Base-by-base conservation (phyloP, 2,888 invertebrate genomes). In the Cephus sareptanus region DNA sequence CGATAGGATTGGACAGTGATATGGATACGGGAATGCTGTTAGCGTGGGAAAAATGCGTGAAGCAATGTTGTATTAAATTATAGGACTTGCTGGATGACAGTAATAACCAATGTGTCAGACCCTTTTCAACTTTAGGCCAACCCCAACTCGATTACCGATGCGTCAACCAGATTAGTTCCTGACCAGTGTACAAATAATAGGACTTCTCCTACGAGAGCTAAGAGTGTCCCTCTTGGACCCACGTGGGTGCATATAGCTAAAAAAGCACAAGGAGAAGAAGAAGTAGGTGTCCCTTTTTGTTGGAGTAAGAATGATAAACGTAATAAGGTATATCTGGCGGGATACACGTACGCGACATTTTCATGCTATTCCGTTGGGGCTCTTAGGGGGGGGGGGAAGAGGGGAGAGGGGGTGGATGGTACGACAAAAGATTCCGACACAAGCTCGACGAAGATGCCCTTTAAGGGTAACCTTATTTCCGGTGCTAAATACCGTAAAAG, bases 141-240 rank as follows among this genome's bases (percentile, higher is more conserved):
- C 73, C 80, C 78, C 82, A 85, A 85, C 83, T 83, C 79, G 83
- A 83, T 85, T 85, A 83, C 77, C 79, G 76, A 71, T 78, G 80
- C 80, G 84, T 82, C 81, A 80, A 75, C 71, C 81, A 81, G 81
- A 83, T 85, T 84, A 81, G 81, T 79, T 81, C 79, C 81, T 79
- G 76, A 80, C 82, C 81, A 71, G 76, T 73, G 75, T 78, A 31
- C 78, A 81, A 71, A 71, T 71, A 71, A 71, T 71, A 56, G 40
- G 23, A 56, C 40, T 23, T 56, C 9, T 56, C 23, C 23, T 56
- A 56, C 23, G 40, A 56, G 40, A 56, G 40, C 23, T 6, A 23
- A 15, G 23, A 23, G 13, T 34, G 34, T 35, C 35, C 12, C 35
- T 35, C 35, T 35, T 35, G 35, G 35, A 35, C 0, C 12, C 12